Evolutionary conservation across 2,113 vertebrate genomes (phyloP).

Genomic region (Pelecanus crispus): DNA sequence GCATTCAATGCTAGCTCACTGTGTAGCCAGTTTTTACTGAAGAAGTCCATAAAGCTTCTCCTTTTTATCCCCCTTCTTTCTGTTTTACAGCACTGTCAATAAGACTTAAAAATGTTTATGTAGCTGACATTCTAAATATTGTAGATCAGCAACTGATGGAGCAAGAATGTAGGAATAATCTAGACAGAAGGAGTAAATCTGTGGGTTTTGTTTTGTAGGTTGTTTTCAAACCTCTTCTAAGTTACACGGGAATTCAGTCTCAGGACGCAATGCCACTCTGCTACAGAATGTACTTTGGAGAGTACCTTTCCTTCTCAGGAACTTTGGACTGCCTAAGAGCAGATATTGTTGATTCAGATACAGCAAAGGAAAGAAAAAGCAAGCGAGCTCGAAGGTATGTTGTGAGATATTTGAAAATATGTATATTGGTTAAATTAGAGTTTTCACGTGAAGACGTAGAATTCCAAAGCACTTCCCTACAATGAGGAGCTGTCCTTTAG

Average conservation of each 20-base stretch:
- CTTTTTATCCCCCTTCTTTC: not conserved
- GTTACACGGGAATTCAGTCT: conserved; percentile 91
- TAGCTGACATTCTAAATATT: not conserved
- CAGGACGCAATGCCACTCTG: conserved; percentile 90
- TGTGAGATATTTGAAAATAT: not conserved
- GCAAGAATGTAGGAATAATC: not conserved
- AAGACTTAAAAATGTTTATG: not conserved
- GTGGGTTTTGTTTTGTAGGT: conserved; percentile 75
- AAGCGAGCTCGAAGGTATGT: conserved; percentile 86
- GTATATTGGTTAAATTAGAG: not conserved
- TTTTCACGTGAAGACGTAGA: not conserved
- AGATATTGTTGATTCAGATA: conserved; percentile 97
- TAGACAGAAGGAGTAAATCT: not conserved
- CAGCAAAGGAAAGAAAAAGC: conserved; percentile 91
- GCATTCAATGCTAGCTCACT: not conserved
- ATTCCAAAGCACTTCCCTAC: not conserved
- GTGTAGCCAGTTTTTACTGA: not conserved
- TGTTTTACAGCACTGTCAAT: not conserved
- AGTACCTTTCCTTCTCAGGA: conserved; percentile 95
- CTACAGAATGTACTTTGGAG: conserved; percentile 97
- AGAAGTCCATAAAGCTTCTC: not conserved
- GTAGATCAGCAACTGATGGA: not conserved
- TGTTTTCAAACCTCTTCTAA: conserved; percentile 94
- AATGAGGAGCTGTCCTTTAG: not conserved
- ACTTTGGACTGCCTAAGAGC: conserved; percentile 93